Conservation (phyloP, 2,797 vertebrate genomes). For the Odontamblyopus rebecca region DNA sequence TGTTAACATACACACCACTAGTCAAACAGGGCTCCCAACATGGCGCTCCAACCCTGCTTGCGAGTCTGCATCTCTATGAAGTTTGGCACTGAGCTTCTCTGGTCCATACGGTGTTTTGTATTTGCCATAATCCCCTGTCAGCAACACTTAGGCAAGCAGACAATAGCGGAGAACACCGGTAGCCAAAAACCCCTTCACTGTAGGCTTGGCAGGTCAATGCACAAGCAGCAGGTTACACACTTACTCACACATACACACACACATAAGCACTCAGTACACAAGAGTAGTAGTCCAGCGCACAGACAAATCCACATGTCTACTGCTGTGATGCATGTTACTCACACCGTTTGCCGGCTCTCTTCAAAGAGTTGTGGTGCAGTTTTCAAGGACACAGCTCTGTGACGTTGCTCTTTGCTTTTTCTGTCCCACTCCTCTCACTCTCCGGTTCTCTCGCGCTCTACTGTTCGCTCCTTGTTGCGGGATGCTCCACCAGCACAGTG, state of each 20-base stretch:
- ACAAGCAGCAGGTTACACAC: constrained; percentile 69
- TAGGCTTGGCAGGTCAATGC: constrained; percentile 73
- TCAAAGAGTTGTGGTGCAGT: constrained; percentile 97
- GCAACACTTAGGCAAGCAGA: constrained; percentile 77
- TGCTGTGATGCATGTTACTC: constrained; percentile 88
- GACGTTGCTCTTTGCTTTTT: constrained; percentile 74
- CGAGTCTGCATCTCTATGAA: constrained; percentile 55
- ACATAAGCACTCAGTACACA: constrained; percentile 20
- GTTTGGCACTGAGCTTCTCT: constrained; percentile 70
- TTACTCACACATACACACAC: constrained; percentile 35
- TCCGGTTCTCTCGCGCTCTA: constrained; percentile 53
- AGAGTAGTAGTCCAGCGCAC: constrained; percentile 19
- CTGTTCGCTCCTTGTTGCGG: constrained; percentile 59
- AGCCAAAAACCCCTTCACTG: constrained; percentile 71
- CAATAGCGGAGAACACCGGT: constrained; percentile 72
- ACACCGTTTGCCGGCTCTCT: constrained; percentile 94
- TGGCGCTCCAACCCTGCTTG: constrained; percentile 58
- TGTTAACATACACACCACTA: constrained; percentile 10
- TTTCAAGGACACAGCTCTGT: constrained; percentile 93
- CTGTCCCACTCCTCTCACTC: constrained; percentile 63
- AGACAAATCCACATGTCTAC: constrained; percentile 59
- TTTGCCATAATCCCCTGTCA: constrained; percentile 78
- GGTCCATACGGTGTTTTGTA: constrained; percentile 77
- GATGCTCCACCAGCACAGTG: constrained; percentile 63
- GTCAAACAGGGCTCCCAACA: constrained; percentile 56